Percentiles rank a stretch among this genome's conserved stretches.
phyloP scores from a whole-genome alignment of 2,888 invertebrate genomes.

The Melieria picta region DNA sequence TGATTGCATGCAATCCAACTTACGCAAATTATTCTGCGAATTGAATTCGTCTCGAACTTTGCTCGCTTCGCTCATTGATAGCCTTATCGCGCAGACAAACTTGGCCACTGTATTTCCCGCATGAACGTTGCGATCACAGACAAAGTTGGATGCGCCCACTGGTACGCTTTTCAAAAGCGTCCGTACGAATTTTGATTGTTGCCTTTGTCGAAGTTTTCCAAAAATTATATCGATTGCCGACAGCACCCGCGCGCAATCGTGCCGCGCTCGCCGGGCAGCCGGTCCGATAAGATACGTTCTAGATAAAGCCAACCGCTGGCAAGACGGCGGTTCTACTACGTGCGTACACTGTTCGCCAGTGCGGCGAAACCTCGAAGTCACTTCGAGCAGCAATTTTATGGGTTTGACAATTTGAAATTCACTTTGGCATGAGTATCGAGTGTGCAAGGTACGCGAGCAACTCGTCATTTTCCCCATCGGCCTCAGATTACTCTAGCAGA shows the following conservation, averaged over 20 bases:
- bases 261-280: neutral
- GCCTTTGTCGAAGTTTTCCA: neutral
- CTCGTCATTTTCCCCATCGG: too few species aligned
- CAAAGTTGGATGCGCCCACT: too few species aligned
- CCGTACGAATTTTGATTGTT: neutral
- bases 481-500: too few species aligned
- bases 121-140: too few species aligned
- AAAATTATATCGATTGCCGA: constrained; percentile 17
- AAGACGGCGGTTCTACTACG: constrained; percentile 5
- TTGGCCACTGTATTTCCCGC: too few species aligned
- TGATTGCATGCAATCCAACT: too few species aligned
- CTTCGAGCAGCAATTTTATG: constrained; percentile 12
- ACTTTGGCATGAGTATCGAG: constrained; percentile 31
- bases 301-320: constrained; percentile 20
- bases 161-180: too few species aligned
- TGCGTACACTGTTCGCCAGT: neutral
- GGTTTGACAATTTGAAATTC: constrained; percentile 24
- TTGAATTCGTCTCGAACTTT: too few species aligned
- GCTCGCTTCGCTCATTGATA: too few species aligned
- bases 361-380: neutral
- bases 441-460: constrained; percentile 12
- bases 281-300: constrained; percentile 22
- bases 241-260: constrained; percentile 2
- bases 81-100: too few species aligned
- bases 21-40: too few species aligned